These are phyloP conservation scores for Biston stratarius DNA, from an alignment of 2,888 invertebrate species.

Conservation along the genomic window DNA sequence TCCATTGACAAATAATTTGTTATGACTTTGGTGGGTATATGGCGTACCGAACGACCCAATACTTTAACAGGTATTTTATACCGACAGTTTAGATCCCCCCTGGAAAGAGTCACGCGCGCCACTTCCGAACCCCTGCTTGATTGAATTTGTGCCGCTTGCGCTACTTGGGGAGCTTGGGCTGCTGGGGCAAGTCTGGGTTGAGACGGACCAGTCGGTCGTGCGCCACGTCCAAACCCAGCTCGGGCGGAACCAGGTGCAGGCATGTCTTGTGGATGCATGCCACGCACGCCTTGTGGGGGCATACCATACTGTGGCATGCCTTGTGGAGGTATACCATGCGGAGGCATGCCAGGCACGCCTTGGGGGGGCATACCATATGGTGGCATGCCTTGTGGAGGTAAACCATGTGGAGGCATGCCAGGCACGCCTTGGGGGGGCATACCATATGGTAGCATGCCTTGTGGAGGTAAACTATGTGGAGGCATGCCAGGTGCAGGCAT, in stretches of 20 bases:
- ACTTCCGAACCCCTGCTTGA: not conserved
- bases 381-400: too few relatives aligned
- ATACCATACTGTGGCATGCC: not conserved
- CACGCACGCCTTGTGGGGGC: not conserved
- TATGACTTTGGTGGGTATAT: conserved; percentile 68
- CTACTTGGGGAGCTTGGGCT: not conserved
- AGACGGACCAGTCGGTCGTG: not conserved
- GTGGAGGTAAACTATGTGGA: not conserved
- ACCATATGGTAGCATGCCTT: not conserved
- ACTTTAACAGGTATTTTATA: conserved; percentile 68
- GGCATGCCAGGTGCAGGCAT: not conserved
- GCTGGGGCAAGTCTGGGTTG: not conserved
- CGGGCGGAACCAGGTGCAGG: not conserved
- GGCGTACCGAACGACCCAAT: conserved; percentile 65
- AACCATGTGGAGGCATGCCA: not conserved
- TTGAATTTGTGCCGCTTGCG: not conserved
- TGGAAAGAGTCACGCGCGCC: conserved; percentile 6
- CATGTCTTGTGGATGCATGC: not conserved
- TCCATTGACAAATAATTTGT: conserved; percentile 89
- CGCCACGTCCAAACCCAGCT: not conserved
- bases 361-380: too few relatives aligned
- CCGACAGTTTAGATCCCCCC: conserved; percentile 44
- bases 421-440: not conserved
- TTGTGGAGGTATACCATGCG: too few relatives aligned
- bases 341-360: too few relatives aligned